phyloP scores from a whole-genome alignment of 2,113 vertebrate species.

The Abramis brama region DNA sequence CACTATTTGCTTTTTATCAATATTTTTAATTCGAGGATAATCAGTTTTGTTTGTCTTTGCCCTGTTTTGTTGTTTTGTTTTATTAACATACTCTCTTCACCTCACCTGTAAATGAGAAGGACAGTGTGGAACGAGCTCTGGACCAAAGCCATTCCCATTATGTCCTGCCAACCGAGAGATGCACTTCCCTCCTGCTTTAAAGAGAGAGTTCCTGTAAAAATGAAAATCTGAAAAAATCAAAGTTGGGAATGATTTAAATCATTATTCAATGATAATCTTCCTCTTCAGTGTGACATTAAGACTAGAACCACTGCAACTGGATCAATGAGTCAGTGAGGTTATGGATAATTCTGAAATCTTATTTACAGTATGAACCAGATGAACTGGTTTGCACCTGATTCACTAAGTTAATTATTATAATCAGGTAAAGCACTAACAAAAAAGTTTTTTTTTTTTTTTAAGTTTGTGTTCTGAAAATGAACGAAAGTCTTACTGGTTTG shows the following conservation, averaged over 20 bases:
- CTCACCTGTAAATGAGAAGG: not conserved
- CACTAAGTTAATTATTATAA: not conserved
- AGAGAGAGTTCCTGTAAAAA: not conserved
- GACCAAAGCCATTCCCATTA: slow-evolving; percentile 28
- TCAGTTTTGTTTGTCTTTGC: not conserved
- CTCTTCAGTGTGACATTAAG: not conserved
- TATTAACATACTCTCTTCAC: not conserved
- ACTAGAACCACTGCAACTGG: not conserved
- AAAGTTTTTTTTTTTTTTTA: too few species aligned
- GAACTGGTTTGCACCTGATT: not conserved
- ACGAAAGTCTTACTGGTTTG: too few species aligned
- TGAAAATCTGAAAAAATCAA: not conserved
- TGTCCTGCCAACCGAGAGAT: slow-evolving; percentile 30
- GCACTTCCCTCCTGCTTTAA: not conserved
- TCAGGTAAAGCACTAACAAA: not conserved
- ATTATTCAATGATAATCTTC: not conserved
- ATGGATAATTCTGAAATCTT: not conserved
- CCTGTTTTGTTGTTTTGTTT: not conserved
- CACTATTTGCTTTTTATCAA: not conserved
- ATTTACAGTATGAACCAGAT: not conserved
- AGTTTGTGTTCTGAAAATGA: not conserved
- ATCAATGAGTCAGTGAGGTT: not conserved
- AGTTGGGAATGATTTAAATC: not conserved
- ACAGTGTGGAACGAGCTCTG: not conserved
- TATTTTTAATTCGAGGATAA: not conserved